Evolutionary conservation across 2,888 invertebrate species (phyloP), one percentile per base, ranked within the genome.

Genomic region (Trissolcus japonicus): DNA sequence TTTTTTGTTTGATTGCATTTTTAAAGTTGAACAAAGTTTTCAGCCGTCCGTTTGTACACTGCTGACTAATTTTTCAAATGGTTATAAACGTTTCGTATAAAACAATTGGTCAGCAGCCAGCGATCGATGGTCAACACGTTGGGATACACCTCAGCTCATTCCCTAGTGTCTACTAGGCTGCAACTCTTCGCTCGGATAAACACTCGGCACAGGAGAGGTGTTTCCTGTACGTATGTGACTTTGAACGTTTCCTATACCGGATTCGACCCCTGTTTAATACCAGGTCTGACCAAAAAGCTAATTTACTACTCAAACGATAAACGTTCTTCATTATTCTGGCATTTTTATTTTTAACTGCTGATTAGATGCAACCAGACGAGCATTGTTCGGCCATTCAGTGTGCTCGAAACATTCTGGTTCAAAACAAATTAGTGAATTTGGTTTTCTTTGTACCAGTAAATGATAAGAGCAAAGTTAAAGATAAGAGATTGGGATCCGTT

Each of bases 161-260:
- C 73, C 73, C 56, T 14, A 19, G 66, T 67, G 73, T 67, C 61
- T 61, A 62, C 66, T 51, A 51, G 56, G 41, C 51, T 67, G 61
- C 19, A 61, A 61, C 73, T 66, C 60, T 61, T 67, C 53, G 66
- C 56, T 67, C 61, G 66, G 61, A 74, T 74, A 74, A 74, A 67
- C 61, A 74, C 61, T 62, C 66, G 55, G 21, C 11, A 67, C 66
- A 61, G 67, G 61, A 61, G 61, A 60, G 41, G 73, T 65, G 66
- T 73, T 72, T 66, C 60, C 55, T 67, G 59, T 29, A 53, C 53
- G 43, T 16, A 51, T 50, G 25, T 56, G 69, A 69, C 69, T 54
- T 69, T 56, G 46, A 71, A 57, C 51, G 57, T 57, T 71, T 71
- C 57, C 56, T 55, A 13, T 54, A 61, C 40, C 40, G 35, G 35